phyloP scores from a whole-genome alignment of 2,888 invertebrate genomes.

The Tachystola acroxantha region DNA sequence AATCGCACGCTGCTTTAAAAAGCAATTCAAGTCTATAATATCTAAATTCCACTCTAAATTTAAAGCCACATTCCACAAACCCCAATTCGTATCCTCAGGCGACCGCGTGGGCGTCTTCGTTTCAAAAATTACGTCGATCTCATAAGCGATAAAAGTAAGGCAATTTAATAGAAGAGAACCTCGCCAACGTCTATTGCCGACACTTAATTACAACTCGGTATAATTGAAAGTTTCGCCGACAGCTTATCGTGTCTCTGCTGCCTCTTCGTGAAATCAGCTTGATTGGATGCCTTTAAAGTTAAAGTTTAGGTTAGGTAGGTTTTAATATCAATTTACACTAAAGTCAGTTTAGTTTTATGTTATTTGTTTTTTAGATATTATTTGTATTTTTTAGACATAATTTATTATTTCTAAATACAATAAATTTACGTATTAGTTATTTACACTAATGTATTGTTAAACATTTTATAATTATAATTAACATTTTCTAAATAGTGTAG shows the following conservation, averaged over 20 bases:
- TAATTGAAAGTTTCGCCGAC: constrained; percentile 57
- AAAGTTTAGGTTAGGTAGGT: too few relatives aligned
- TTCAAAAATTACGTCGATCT: constrained; percentile 57
- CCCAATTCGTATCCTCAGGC: constrained; percentile 13
- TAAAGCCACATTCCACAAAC: constrained; percentile 20
- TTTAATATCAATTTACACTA: too few relatives aligned
- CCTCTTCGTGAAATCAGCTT: too few relatives aligned
- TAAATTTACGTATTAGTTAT: too few relatives aligned
- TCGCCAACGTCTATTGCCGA: constrained; percentile 42
- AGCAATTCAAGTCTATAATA: constrained; percentile 7
- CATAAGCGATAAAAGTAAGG: constrained; percentile 53
- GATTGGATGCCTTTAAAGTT: too few relatives aligned
- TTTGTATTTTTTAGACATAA: too few relatives aligned
- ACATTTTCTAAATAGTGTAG: too few relatives aligned
- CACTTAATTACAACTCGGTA: constrained; percentile 59
- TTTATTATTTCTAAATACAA: too few relatives aligned
- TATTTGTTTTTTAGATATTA: too few relatives aligned
- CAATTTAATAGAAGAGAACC: constrained; percentile 60
- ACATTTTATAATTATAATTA: too few relatives aligned
- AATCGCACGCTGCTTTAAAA: not conserved
- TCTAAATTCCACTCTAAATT: constrained; percentile 31
- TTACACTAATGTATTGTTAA: too few relatives aligned
- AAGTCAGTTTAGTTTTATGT: too few relatives aligned
- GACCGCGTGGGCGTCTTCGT: constrained; percentile 19
- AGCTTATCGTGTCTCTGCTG: constrained; percentile 11